A percentile compares a stretch with the other conserved stretches of the same genome.
Conservation (phyloP, 53 echinoderm and acorn worm genomes). For the Glandiceps talaboti region DNA sequence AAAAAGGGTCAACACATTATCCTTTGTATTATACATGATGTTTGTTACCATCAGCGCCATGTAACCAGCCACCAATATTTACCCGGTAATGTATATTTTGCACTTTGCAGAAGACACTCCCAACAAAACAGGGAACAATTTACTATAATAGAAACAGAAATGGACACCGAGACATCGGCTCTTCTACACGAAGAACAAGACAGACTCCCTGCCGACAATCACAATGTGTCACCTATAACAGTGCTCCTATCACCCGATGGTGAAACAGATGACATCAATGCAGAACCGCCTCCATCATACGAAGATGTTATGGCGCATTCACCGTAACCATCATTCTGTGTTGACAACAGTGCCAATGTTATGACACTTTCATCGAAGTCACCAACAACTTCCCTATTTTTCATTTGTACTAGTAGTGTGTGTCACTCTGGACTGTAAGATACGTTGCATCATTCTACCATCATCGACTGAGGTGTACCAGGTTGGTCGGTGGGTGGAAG, state of each 20-base stretch:
- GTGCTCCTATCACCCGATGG: neutral
- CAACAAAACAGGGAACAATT: neutral
- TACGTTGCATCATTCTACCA: no score
- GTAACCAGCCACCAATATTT: no score
- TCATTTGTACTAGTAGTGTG: no score
- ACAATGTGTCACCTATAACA: neutral
- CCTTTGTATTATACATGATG: no score
- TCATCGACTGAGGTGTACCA: no score
- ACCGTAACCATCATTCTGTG: neutral
- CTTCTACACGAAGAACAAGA: neutral
- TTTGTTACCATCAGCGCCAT: no score
- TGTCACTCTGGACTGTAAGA: neutral
- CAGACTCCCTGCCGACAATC: neutral
- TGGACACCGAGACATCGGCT: neutral
- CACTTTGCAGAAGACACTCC: neutral
- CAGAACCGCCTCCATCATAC: neutral
- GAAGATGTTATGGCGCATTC: neutral
- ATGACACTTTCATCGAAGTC: no score
- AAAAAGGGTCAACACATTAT: no score
- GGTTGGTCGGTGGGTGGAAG: no score
- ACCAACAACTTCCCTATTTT: no score
- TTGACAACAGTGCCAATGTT: no score
- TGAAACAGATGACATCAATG: neutral
- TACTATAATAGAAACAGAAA: neutral
- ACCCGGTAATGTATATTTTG: no score